Percentiles rank a stretch among this genome's conserved stretches.
phyloP scores from a whole-genome alignment of 92 coral and sea anemone species.

The Porites rus region DNA sequence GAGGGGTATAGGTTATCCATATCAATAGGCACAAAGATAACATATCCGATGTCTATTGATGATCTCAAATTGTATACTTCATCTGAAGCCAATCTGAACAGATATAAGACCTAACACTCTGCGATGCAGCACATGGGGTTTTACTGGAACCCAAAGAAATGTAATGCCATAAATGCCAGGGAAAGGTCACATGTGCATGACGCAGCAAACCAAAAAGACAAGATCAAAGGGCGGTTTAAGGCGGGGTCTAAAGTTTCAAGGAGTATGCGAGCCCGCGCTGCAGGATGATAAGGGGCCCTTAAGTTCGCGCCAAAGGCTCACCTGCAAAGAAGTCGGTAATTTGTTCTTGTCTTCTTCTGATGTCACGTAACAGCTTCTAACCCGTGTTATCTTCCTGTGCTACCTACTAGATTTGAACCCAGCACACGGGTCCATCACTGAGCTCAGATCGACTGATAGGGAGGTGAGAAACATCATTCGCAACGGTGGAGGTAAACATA shows the following conservation, averaged over 20 bases:
- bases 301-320: slow-evolving; percentile 22
- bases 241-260: slow-evolving; percentile 38
- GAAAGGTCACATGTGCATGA: slow-evolving; percentile 32
- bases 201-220: slow-evolving; percentile 13
- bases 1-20: slow-evolving; percentile 61
- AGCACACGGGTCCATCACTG: slow-evolving; percentile 22
- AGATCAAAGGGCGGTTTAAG: slow-evolving; percentile 15
- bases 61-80: slow-evolving; percentile 44
- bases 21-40: slow-evolving; percentile 51
- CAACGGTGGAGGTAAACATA: slow-evolving; percentile 3
- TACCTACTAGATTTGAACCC: slow-evolving; percentile 50
- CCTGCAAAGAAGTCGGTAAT: slow-evolving; percentile 44
- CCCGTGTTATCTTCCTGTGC: slow-evolving; percentile 42
- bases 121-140: slow-evolving; percentile 59
- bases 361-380: slow-evolving; percentile 23
- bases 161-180: slow-evolving; percentile 47
- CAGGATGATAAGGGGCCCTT: slow-evolving; percentile 42
- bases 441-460: background rate
- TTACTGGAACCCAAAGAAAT: slow-evolving; percentile 62
- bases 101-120: slow-evolving; percentile 13
- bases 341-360: slow-evolving; percentile 41
- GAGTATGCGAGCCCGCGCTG: slow-evolving; percentile 36
- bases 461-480: too few relatives aligned
- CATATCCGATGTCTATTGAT: slow-evolving; percentile 50
- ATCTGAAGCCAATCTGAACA: slow-evolving; percentile 43